These are phyloP conservation scores for Amphipyra berbera DNA, from an alignment of 2,888 invertebrate species.

Conservation along the genomic window DNA sequence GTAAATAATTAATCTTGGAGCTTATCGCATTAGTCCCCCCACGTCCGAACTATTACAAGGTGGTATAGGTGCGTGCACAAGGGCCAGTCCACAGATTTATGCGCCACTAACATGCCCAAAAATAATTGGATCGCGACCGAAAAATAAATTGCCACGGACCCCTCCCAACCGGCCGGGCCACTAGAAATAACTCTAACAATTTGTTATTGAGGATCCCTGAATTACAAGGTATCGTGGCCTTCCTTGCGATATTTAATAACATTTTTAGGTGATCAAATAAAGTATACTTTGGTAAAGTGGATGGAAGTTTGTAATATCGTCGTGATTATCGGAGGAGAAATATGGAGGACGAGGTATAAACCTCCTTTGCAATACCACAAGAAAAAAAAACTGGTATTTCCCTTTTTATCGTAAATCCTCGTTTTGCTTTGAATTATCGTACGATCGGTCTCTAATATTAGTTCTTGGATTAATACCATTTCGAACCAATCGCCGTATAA, in stretches of 20 bases:
- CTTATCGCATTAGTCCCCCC: constrained; percentile 73
- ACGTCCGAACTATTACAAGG: constrained; percentile 69
- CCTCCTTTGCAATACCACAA: too few species aligned
- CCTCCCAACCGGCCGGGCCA: constrained; percentile 60
- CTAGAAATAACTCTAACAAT: constrained; percentile 77
- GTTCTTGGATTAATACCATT: too few species aligned
- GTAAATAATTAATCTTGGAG: constrained; percentile 71
- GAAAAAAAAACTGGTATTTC: too few species aligned
- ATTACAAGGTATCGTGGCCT: constrained; percentile 66
- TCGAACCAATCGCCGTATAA: too few species aligned
- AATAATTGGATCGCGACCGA: constrained; percentile 88
- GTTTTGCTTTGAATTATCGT: too few species aligned
- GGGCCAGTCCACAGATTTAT: constrained; percentile 77
- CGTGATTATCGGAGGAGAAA: constrained; percentile 48
- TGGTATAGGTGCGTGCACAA: constrained; percentile 67
- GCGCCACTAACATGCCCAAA: constrained; percentile 83
- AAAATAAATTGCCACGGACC: constrained; percentile 83
- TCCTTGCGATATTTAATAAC: constrained; percentile 59
- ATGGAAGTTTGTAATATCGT: constrained; percentile 48
- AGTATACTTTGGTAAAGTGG: constrained; percentile 53
- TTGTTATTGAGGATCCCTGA: constrained; percentile 79
- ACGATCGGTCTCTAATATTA: too few species aligned
- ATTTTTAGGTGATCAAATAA: constrained; percentile 57
- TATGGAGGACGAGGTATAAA: constrained; percentile 16
- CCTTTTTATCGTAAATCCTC: too few species aligned